Evolutionary conservation across 2,888 invertebrate genomes (phyloP), one percentile per base, ranked within the genome.

Genomic region (Hermaeophaga mercurialis): DNA sequence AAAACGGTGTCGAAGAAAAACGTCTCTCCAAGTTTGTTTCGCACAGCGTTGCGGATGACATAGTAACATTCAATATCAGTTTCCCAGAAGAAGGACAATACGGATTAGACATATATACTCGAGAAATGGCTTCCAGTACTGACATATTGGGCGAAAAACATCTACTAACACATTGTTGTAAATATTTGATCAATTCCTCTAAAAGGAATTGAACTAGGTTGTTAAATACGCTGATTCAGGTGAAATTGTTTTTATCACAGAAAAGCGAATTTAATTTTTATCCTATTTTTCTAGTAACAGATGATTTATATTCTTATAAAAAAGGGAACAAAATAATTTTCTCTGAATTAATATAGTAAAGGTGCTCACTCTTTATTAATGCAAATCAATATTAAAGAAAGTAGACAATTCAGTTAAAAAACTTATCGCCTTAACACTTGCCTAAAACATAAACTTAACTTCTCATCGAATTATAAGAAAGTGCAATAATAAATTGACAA

Each of bases 161-260:
- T 75, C 82, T 96, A 54, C 85, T 98, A 56, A 97, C 98, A 1
- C 98, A 99, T 75, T 97, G 98, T 79, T 98, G 98, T 87, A 99
- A 99, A 83, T 99, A 98, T 81, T 87, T 99, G 75, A 95, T 99
- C 69, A 98, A 99, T 79, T 94, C 93, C 69, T 93, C 92, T 71
- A 94, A 93, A 79, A 82, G 92, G 70, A 94, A 94, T 79, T 91
- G 49, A 43, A n/a, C n/a, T n/a, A n/a, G n/a, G n/a, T n/a, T n/a
- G n/a, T n/a, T n/a, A n/a, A n/a, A n/a, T n/a, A n/a, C n/a, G n/a
- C n/a, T n/a, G n/a, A n/a, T n/a, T n/a, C n/a, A n/a, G n/a, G n/a
- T n/a, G n/a, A n/a, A n/a, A n/a, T n/a, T n/a, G n/a, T n/a, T n/a
- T n/a, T n/a, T n/a, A n/a, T n/a, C n/a, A n/a, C n/a, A n/a, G n/a